Evolutionary conservation across 53 echinoderm and acorn worm genomes (phyloP).

Genomic region (Luidia sarsii): DNA sequence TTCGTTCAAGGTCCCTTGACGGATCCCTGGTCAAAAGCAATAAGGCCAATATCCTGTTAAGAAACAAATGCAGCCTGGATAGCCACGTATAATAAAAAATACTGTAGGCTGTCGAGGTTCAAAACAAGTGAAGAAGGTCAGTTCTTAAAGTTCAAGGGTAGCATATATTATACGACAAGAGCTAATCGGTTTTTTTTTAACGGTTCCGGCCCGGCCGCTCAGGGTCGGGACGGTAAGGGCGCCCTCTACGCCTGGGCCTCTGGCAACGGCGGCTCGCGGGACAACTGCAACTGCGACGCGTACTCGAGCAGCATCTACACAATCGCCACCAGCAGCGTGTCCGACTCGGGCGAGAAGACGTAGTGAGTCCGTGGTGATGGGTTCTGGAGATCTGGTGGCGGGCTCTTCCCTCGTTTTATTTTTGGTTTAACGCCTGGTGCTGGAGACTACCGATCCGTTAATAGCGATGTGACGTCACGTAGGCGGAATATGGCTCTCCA

Average conservation of each 20-base stretch:
- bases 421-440: too few species aligned
- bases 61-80: too few species aligned
- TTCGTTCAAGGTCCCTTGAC: too few species aligned
- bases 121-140: background rate
- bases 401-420: too few species aligned
- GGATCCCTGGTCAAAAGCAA: too few species aligned
- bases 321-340: conserved; percentile 49
- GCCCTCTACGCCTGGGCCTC: conserved; percentile 66
- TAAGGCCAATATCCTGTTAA: too few species aligned
- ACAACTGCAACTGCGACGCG: conserved; percentile 65
- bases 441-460: too few species aligned
- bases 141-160: background rate
- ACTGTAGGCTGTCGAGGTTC: too few species aligned
- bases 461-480: too few species aligned
- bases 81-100: too few species aligned
- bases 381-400: conserved; percentile 7
- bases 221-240: conserved; percentile 67
- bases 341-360: conserved; percentile 34
- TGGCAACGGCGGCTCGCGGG: conserved; percentile 49
- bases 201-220: background rate
- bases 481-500: too few species aligned
- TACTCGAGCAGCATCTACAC: conserved; percentile 62
- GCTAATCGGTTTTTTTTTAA: background rate
- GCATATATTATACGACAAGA: background rate
- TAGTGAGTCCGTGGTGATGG: conserved; percentile 44